Evolutionary conservation across 2,797 vertebrate species (phyloP).

Genomic region (Amazona ochrocephala): DNA sequence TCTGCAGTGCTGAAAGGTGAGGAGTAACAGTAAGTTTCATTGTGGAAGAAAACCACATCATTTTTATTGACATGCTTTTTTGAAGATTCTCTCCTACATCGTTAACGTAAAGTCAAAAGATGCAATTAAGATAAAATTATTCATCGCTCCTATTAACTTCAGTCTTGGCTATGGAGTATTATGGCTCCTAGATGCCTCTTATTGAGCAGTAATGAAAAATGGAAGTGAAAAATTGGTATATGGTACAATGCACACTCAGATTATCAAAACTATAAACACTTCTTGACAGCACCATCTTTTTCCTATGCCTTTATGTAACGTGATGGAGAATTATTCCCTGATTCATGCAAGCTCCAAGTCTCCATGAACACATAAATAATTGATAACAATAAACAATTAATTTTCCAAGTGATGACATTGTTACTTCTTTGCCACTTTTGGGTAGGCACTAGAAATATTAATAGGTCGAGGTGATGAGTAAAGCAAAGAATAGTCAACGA

Average conservation of each 20-base stretch:
- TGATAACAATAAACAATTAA: neutral
- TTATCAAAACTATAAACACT: neutral
- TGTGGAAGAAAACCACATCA: neutral
- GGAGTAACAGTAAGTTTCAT: neutral
- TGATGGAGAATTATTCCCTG: neutral
- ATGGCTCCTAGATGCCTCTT: neutral
- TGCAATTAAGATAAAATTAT: neutral
- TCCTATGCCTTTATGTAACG: neutral
- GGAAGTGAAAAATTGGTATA: neutral
- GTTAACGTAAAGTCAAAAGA: neutral
- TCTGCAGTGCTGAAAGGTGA: neutral
- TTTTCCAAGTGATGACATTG: neutral
- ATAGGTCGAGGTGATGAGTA: neutral
- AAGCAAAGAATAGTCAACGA: neutral
- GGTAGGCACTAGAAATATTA: neutral
- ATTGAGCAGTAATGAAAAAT: neutral
- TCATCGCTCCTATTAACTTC: neutral
- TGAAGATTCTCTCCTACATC: neutral
- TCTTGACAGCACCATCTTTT: neutral
- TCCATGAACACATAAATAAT: neutral
- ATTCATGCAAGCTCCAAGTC: neutral
- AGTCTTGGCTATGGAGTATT: neutral
- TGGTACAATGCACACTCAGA: neutral
- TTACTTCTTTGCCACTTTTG: neutral
- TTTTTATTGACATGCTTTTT: neutral